Base-by-base conservation (phyloP, 1,140 invertebrate genomes). In the Achroia grisella region DNA sequence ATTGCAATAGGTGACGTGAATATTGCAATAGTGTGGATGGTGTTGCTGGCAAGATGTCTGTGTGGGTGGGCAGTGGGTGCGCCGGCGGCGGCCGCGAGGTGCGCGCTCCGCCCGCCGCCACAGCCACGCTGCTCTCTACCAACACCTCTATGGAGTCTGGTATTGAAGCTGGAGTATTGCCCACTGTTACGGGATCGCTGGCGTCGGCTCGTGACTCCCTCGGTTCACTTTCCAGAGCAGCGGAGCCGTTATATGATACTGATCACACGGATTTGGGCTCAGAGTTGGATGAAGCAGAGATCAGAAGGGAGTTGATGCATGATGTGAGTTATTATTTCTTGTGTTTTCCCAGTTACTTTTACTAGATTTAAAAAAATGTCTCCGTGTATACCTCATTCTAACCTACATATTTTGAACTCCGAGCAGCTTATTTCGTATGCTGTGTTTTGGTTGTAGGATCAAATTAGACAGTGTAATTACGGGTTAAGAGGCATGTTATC, bases 251-350 rank as follows among this genome's bases (percentile, higher is more conserved):
- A 41, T 93, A 93, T 67, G 89, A 93, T 58, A 93, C 92, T 35
- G 92, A 93, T 71, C 91, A 93, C 61, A 93, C 92, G 5, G 92
- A 93, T 75, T 86, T 93, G 4, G 91, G 89, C 23, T 93, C 91
- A 31, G 92, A 93, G 57, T 87, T 92, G 35, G 93, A 94, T 73
- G 93, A 94, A 69, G 90, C 90, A 6, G 92, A 94, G 61, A 88
- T 93, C 36, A 87, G 91, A 30, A 81, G 92, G 49, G 91, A 93
- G 71, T 86, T 94, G 56, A 87, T 95, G 28, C 91, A 92, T 74
- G 93, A 94, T 80, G 93, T 89, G 62, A 79, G 76, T 70, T 39
- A 23, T 23, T 23, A 6, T 3, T 23, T 23, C n/a, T n/a, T n/a
- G n/a, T n/a, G n/a, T n/a, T n/a, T n/a, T n/a, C n/a, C n/a, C n/a